These are phyloP conservation scores for Anneissia japonica DNA, from an alignment of 35 echinoderm and acorn worm genomes.

Conservation along the genomic window DNA sequence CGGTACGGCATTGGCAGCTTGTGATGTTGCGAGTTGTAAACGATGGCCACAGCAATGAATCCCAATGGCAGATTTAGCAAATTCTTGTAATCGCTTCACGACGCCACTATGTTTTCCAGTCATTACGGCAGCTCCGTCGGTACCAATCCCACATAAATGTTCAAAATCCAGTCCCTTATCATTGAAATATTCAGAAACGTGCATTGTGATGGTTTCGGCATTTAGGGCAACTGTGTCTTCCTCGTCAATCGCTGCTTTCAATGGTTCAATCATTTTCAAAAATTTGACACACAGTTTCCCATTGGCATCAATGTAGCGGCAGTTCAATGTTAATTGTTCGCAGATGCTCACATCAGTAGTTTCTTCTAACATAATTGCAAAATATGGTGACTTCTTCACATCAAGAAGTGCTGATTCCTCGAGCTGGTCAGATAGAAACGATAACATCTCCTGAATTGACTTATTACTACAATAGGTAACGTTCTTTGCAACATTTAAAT, in stretches of 20 bases:
- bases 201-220: slow-evolving; percentile 34
- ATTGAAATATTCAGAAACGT: slow-evolving; percentile 11
- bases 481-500: neutral
- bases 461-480: neutral
- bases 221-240: slow-evolving; percentile 8
- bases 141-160: slow-evolving; percentile 18
- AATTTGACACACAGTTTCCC: slow-evolving; percentile 26
- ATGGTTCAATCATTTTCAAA: slow-evolving; percentile 30
- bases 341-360: neutral
- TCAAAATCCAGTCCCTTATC: slow-evolving; percentile 19
- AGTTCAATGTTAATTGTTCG: slow-evolving; percentile 35
- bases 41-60: slow-evolving; percentile 33
- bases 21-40: slow-evolving; percentile 22
- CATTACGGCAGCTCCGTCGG: slow-evolving; percentile 35
- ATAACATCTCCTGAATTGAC: slow-evolving; percentile 22
- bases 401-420: neutral
- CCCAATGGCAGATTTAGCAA: slow-evolving; percentile 13
- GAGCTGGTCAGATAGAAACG: neutral
- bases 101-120: slow-evolving; percentile 21
- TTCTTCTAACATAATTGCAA: slow-evolving; percentile 12
- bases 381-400: too few relatives aligned
- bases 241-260: slow-evolving; percentile 17
- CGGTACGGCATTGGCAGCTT: slow-evolving; percentile 23
- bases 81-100: slow-evolving; percentile 32
- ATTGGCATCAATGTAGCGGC: slow-evolving; percentile 13